Percentiles rank a stretch among this genome's conserved stretches.
Conservation (phyloP, 23 tunicate genomes). For the Trididemnum miniatum region DNA sequence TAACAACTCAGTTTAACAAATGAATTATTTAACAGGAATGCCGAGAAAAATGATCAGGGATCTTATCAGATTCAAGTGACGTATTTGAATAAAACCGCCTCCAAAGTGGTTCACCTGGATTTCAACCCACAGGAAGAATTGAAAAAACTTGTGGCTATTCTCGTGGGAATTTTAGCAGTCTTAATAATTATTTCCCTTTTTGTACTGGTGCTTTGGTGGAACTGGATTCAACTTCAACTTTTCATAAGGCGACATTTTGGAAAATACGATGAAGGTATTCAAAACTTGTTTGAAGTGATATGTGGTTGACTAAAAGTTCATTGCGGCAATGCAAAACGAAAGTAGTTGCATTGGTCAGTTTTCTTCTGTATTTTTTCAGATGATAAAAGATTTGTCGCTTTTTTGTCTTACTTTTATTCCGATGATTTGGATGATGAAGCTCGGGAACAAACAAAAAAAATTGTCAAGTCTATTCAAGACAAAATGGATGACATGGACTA, state of each 20-base stretch:
- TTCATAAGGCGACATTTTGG: conserved; percentile 41
- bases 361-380: conserved; percentile 11
- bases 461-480: conserved; percentile 12
- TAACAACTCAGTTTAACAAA: too few species aligned
- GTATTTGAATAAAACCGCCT: neutral
- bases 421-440: neutral
- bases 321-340: too few species aligned
- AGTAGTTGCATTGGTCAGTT: too few species aligned
- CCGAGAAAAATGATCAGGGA: conserved; percentile 29
- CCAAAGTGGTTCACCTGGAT: neutral
- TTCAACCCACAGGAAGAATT: conserved; percentile 31
- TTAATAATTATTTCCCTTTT: neutral
- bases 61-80: neutral
- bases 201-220: neutral
- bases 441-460: neutral
- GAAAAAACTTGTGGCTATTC: neutral
- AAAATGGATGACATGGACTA: conserved; percentile 35
- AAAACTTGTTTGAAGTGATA: too few species aligned
- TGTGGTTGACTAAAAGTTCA: too few species aligned
- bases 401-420: conserved; percentile 34
- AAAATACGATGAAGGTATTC: conserved; percentile 37
- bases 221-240: conserved; percentile 35
- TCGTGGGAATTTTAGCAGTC: conserved; percentile 6
- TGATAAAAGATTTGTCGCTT: conserved; percentile 20
- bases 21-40: conserved; percentile 26